Evolutionary conservation across 2,797 vertebrate genomes (phyloP).

Genomic region (Apogon hyalosoma): DNA sequence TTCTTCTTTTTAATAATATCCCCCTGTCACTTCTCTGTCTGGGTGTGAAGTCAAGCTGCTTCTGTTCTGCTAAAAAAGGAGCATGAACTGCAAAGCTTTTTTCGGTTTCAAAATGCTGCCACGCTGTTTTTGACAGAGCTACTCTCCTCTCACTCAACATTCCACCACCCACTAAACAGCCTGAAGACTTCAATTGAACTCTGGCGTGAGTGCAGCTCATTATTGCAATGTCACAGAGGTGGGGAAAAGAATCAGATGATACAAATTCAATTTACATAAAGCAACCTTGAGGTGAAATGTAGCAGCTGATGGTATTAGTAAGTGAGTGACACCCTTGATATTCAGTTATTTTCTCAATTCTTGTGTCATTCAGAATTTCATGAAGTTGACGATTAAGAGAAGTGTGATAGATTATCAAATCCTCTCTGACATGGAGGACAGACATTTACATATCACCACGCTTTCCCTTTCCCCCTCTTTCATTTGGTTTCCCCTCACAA

Average conservation of each 20-base stretch:
- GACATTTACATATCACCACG: slow-evolving; percentile 5
- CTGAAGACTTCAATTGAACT: slow-evolving; percentile 57
- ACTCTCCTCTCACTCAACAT: slow-evolving; percentile 15
- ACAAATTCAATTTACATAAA: slow-evolving; percentile 66
- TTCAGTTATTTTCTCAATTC: slow-evolving; percentile 48
- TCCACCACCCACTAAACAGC: slow-evolving; percentile 51
- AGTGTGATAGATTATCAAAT: slow-evolving; percentile 51
- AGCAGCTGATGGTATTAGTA: slow-evolving; percentile 54
- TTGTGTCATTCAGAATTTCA: slow-evolving; percentile 48
- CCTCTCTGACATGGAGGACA: slow-evolving; percentile 28
- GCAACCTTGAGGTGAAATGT: slow-evolving; percentile 57
- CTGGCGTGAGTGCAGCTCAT: slow-evolving; percentile 60
- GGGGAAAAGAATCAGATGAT: slow-evolving; percentile 53
- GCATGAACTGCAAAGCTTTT: slow-evolving; percentile 18
- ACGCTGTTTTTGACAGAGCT: slow-evolving; percentile 29
- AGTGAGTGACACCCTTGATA: slow-evolving; percentile 41
- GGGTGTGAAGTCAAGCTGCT: slow-evolving; percentile 30
- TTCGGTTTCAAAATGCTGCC: slow-evolving; percentile 18
- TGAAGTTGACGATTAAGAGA: slow-evolving; percentile 49
- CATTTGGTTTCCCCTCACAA: slow-evolving; percentile 16
- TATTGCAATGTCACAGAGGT: slow-evolving; percentile 58
- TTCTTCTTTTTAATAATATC: neutral
- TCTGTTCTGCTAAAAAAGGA: slow-evolving; percentile 23
- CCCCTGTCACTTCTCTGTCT: slow-evolving; percentile 16
- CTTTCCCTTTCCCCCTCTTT: neutral